These are phyloP conservation scores for Lasioglossum oenotherae DNA, from an alignment of 2,888 invertebrate species.

Conservation along the genomic window DNA sequence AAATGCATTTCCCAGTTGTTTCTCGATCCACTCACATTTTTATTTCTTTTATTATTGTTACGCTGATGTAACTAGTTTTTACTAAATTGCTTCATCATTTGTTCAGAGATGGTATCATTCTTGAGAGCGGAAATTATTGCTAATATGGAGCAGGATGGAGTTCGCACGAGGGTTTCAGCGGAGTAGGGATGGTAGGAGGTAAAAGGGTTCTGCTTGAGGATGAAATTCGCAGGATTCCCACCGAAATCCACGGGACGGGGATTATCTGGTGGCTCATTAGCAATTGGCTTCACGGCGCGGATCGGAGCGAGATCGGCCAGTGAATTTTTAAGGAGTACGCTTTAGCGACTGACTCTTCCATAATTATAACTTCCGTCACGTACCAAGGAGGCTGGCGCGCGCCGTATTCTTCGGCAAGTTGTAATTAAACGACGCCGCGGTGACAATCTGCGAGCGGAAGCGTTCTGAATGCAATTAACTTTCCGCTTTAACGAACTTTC, in stretches of 20 bases:
- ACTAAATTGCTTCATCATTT: neutral
- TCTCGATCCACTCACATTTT: neutral
- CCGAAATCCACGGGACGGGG: neutral
- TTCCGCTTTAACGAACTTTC: constrained; percentile 68
- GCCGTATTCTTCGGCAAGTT: constrained; percentile 75
- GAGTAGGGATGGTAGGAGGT: neutral
- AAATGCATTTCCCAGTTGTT: neutral
- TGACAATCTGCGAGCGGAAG: constrained; percentile 67
- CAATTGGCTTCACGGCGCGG: neutral
- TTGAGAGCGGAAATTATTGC: neutral
- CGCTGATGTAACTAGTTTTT: too few species aligned
- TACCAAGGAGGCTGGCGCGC: constrained; percentile 51
- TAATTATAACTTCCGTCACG: constrained; percentile 72
- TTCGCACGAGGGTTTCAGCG: neutral
- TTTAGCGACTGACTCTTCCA: constrained; percentile 58
- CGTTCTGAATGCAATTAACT: constrained; percentile 71
- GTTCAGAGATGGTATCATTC: neutral
- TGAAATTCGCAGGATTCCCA: neutral
- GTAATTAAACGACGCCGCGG: constrained; percentile 75
- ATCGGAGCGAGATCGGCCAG: constrained; percentile 3
- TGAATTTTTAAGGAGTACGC: constrained; percentile 34
- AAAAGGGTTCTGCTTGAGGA: neutral
- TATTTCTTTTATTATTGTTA: neutral
- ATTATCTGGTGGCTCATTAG: neutral
- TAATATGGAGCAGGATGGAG: neutral